These are phyloP conservation scores for Leptodactylus fallax DNA, from an alignment of 2,797 vertebrate genomes.

Conservation along the genomic window DNA sequence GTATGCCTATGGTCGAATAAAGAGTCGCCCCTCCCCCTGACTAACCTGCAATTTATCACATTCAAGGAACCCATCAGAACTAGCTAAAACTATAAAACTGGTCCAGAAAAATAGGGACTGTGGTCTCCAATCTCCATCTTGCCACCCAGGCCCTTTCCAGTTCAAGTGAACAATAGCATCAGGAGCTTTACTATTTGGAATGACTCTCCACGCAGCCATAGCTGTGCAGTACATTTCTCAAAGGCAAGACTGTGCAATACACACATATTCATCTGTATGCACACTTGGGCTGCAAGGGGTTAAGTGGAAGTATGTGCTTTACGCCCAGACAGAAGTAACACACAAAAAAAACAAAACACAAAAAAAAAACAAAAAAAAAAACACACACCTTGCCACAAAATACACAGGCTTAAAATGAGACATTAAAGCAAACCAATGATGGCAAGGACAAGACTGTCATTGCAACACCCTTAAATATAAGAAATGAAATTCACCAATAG, in stretches of 20 bases:
- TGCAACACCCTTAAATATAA: not conserved
- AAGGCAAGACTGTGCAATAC: not conserved
- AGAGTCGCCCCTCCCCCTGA: not conserved
- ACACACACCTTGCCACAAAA: not conserved
- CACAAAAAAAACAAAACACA: not conserved
- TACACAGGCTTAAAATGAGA: not conserved
- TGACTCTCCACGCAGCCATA: not conserved
- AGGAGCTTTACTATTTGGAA: not conserved
- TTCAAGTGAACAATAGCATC: not conserved
- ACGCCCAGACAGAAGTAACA: not conserved
- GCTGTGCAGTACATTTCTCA: not conserved
- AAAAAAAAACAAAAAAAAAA: not conserved
- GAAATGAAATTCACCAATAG: not conserved
- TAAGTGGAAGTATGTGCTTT: not conserved
- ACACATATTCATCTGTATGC: no score
- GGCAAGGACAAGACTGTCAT: not conserved
- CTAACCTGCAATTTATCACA: not conserved
- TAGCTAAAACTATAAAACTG: not conserved
- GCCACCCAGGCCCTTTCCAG: not conserved
- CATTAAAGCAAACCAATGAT: not conserved
- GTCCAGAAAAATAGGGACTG: not conserved
- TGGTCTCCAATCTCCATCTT: not conserved
- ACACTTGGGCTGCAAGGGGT: not conserved
- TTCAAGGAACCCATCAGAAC: not conserved
- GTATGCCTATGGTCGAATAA: not conserved